phyloP scores from a whole-genome alignment of 2,797 vertebrate genomes.

The Odontamblyopus rebecca region DNA sequence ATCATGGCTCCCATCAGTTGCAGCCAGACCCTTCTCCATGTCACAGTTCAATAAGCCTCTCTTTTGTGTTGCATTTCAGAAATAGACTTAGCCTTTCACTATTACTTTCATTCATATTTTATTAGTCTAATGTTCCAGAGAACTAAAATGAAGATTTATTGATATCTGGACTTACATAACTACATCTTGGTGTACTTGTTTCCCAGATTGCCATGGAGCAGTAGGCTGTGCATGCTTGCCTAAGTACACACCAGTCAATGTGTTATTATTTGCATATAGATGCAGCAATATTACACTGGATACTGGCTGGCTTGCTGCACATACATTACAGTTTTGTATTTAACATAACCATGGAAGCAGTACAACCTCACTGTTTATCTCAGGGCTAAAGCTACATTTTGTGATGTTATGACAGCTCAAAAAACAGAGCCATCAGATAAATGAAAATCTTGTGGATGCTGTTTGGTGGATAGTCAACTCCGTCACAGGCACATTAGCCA shows the following conservation, averaged over 20 bases:
- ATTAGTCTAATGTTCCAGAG: too few species aligned
- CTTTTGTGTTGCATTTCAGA: too few species aligned
- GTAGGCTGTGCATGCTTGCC: neutral
- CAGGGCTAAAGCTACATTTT: neutral
- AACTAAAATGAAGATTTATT: neutral
- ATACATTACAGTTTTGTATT: neutral
- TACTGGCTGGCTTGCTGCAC: neutral
- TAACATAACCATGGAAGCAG: neutral
- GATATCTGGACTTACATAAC: neutral
- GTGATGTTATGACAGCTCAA: slow-evolving; percentile 37
- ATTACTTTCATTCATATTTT: too few species aligned
- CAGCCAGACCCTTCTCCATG: too few species aligned
- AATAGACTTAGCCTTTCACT: too few species aligned
- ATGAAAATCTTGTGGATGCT: slow-evolving; percentile 63
- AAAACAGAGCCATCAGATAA: slow-evolving; percentile 55
- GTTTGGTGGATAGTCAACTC: slow-evolving; percentile 57
- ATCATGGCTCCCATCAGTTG: too few species aligned
- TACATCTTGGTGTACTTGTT: neutral
- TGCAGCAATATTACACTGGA: neutral
- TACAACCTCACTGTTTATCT: neutral
- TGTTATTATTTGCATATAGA: neutral
- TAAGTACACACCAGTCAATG: neutral
- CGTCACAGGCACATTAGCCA: slow-evolving; percentile 69
- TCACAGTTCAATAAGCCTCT: too few species aligned
- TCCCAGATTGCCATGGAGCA: neutral